Percentiles rank a stretch among this genome's conserved stretches.
Evolutionary conservation across 92 coral and sea anemone species (phyloP).

Genomic region (Pocillopora meandrina): DNA sequence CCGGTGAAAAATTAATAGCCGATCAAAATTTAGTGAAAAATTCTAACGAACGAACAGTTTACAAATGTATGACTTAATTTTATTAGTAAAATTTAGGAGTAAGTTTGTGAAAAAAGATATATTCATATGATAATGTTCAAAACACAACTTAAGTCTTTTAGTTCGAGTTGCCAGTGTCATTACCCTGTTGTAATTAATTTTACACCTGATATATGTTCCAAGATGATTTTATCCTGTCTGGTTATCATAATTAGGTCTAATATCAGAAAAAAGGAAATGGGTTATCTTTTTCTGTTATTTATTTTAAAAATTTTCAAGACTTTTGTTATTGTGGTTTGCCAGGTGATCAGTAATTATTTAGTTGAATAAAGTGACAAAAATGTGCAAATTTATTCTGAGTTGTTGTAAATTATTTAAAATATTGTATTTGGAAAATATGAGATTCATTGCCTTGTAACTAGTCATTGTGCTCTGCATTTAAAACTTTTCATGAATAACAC

Average conservation of each 20-base stretch:
- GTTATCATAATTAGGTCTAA: background rate
- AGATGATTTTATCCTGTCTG: background rate
- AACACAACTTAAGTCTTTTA: background rate
- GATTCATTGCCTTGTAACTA: background rate
- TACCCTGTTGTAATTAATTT: background rate
- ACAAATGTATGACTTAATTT: too few species aligned
- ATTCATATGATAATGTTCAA: background rate
- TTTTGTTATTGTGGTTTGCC: background rate
- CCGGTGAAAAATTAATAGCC: too few species aligned
- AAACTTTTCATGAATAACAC: too few species aligned
- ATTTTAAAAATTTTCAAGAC: background rate
- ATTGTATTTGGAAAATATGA: constrained; percentile 6
- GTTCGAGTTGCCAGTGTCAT: background rate
- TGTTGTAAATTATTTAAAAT: constrained; percentile 5
- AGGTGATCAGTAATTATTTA: too few species aligned
- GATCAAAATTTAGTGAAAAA: too few species aligned
- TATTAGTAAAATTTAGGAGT: too few species aligned
- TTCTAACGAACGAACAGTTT: too few species aligned
- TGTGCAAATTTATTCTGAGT: background rate
- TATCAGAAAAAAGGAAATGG: background rate
- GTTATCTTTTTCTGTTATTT: background rate
- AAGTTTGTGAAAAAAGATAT: background rate
- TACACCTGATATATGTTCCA: constrained; percentile 1
- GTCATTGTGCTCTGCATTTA: too few species aligned
- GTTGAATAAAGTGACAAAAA: background rate